Percentiles rank a stretch among this genome's conserved stretches.
These are phyloP conservation scores for Craseonycteris thonglongyai DNA, from an alignment of 2,113 vertebrate species.

Conservation along the genomic window DNA sequence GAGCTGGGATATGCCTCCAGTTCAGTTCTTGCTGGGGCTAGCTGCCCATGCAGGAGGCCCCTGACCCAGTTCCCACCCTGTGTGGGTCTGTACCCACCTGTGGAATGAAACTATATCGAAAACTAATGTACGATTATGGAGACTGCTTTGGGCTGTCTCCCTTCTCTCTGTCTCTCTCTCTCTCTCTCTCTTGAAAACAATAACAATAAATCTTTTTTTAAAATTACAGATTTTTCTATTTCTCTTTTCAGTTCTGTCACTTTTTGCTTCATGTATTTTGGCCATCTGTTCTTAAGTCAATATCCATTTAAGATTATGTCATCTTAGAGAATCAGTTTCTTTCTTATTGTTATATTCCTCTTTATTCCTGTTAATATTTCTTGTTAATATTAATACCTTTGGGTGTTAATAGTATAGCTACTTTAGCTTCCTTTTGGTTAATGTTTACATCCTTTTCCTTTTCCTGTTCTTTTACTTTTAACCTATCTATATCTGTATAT, in stretches of 20 bases:
- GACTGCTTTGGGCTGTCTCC: too few species aligned
- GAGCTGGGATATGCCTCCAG: too few species aligned
- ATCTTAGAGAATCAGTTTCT: not conserved
- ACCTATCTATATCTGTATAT: not conserved
- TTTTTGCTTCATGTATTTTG: not conserved
- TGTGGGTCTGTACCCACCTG: too few species aligned
- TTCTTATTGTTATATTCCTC: not conserved
- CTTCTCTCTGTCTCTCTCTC: too few species aligned
- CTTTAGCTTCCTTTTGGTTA: not conserved
- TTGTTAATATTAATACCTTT: not conserved
- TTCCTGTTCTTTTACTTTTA: not conserved
- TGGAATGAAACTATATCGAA: too few species aligned
- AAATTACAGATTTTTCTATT: not conserved
- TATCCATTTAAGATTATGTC: not conserved
- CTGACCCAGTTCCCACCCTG: too few species aligned
- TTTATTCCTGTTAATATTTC: not conserved
- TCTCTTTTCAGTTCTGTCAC: not conserved
- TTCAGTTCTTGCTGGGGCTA: too few species aligned
- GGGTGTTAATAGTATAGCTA: not conserved
- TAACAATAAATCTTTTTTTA: too few species aligned
- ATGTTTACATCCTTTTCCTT: not conserved
- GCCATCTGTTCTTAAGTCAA: not conserved
- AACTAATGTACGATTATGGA: too few species aligned
- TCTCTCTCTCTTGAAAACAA: too few species aligned
- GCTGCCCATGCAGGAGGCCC: too few species aligned